These are phyloP conservation scores for Morus bassanus DNA, from an alignment of 2,797 vertebrate species.

Conservation along the genomic window DNA sequence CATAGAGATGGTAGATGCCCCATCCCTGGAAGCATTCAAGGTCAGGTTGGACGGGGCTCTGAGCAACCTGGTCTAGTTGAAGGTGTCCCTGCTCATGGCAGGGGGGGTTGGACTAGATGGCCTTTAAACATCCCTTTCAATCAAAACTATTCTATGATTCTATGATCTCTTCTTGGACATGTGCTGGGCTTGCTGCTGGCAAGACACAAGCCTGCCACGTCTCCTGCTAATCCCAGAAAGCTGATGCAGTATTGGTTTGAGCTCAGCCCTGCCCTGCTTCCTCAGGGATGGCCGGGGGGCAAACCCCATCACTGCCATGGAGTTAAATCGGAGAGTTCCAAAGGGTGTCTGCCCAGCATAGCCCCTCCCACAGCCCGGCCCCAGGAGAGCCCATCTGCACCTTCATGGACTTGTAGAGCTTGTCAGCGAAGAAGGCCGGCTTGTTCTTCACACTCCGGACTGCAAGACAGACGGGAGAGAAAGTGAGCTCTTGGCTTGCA, in stretches of 20 bases:
- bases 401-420: slow-evolving; percentile 98
- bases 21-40: too few species aligned
- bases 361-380: background rate
- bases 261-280: background rate
- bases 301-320: background rate
- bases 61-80: too few species aligned
- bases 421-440: slow-evolving; percentile 92
- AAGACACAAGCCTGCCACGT: background rate
- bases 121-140: too few species aligned
- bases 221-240: background rate
- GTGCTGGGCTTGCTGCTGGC: background rate
- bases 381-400: slow-evolving; percentile 58
- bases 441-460: slow-evolving; percentile 96
- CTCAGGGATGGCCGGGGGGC: background rate
- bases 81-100: too few species aligned
- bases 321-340: background rate
- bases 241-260: background rate
- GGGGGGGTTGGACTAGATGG: too few species aligned
- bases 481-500: background rate
- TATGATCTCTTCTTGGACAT: background rate
- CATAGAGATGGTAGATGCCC: too few species aligned
- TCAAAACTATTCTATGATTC: background rate
- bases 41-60: too few species aligned
- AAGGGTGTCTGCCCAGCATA: background rate
- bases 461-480: slow-evolving; percentile 58